phyloP scores from a whole-genome alignment of 2,888 invertebrate species.

The Ypsolopha sequella region DNA sequence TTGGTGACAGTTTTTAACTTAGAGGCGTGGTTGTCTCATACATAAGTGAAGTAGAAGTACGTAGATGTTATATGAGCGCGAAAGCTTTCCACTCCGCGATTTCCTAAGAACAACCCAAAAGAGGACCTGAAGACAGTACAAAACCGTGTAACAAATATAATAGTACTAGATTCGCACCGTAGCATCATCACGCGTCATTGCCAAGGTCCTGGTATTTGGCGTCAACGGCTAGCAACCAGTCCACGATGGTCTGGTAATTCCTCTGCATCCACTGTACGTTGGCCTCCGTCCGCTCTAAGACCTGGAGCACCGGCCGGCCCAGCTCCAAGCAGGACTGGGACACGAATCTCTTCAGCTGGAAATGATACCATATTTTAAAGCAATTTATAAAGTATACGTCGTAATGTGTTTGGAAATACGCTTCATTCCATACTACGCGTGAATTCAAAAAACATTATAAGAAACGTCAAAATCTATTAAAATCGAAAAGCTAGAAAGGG shows the following conservation, averaged over 20 bases:
- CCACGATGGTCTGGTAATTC: conserved; percentile 79
- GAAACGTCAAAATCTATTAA: too few species aligned
- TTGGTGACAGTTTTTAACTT: too few species aligned
- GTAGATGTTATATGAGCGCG: too few species aligned
- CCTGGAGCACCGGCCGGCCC: conserved; percentile 82
- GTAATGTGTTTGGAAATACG: not conserved
- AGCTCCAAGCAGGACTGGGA: conserved; percentile 74
- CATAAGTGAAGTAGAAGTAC: too few species aligned
- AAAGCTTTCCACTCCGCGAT: too few species aligned
- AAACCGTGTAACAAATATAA: too few species aligned
- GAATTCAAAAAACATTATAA: not conserved
- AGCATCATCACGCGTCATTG: too few species aligned
- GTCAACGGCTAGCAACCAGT: conserved; percentile 72
- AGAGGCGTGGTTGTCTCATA: too few species aligned
- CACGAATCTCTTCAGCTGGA: conserved; percentile 77
- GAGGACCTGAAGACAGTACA: too few species aligned
- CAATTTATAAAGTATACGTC: not conserved
- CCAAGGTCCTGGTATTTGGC: not conserved
- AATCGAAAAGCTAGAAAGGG: too few species aligned
- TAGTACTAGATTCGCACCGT: too few species aligned
- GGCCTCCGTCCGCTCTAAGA: conserved; percentile 82
- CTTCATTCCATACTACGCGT: not conserved
- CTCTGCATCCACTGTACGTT: conserved; percentile 88
- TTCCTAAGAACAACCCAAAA: too few species aligned
- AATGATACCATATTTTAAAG: conserved; percentile 4